Evolutionary conservation across 2,113 vertebrate genomes (phyloP).

Genomic region (Paramormyrops kingsleyae): DNA sequence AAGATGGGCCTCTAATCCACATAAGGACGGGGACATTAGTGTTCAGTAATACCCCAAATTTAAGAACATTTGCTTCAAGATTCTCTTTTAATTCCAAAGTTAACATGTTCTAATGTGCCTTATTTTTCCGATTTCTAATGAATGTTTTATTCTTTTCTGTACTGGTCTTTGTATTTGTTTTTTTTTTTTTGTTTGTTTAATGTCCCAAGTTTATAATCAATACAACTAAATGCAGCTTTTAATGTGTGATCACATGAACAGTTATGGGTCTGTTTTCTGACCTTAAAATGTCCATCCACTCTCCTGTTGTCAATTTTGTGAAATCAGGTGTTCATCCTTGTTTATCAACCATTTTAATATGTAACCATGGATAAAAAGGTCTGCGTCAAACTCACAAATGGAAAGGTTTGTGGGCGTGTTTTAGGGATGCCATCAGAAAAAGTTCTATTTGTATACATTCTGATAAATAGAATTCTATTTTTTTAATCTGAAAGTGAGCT

Average conservation of each 20-base stretch:
- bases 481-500: background rate
- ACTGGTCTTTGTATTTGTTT: conserved; percentile 60
- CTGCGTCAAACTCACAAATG: conserved; percentile 30
- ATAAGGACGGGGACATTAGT: background rate
- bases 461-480: background rate
- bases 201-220: conserved; percentile 33
- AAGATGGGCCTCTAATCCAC: background rate
- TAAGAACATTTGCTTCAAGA: conserved; percentile 22
- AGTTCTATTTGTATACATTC: background rate
- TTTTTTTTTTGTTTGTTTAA: conserved; percentile 46
- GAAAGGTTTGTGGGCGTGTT: background rate
- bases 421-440: background rate
- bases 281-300: conserved; percentile 65
- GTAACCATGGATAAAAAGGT: conserved; percentile 31
- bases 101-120: conserved; percentile 69
- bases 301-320: conserved; percentile 35
- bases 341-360: conserved; percentile 33
- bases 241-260: conserved; percentile 42
- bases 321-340: conserved; percentile 13
- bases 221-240: conserved; percentile 16
- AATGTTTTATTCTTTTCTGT: conserved; percentile 13
- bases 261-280: conserved; percentile 55
- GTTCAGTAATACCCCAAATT: background rate
- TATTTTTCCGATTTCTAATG: conserved; percentile 61
- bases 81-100: conserved; percentile 63